Evolutionary conservation across 2,888 invertebrate species (phyloP), one percentile per base, ranked within the genome.

Genomic region (Caenorhabditis becei): DNA sequence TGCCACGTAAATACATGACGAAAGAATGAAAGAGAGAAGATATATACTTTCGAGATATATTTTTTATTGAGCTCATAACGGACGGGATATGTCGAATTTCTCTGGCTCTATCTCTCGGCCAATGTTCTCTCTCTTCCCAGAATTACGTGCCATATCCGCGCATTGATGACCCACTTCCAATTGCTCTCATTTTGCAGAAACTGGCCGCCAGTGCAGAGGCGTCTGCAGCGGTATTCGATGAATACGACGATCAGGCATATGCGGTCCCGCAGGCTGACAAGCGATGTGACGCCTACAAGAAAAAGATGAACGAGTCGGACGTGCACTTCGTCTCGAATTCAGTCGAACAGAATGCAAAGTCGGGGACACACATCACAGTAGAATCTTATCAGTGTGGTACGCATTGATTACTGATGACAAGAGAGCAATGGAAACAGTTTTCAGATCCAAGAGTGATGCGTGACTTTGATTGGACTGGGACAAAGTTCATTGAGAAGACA

Each of bases 401-500:
- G 16, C 10, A 66, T 74, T 1, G 35, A 41, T 37, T 5, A 35
- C n/a, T n/a, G 37, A 7, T 44, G 49, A 35, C 10, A 35, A 35
- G 35, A n/a, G 35, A 35, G 35, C n/a, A 53, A 53, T 53, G 11
- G n/a, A 53, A 5, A 35, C 10, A 35, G 10, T 5, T 41, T 41
- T 26, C 61, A 88, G 88, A 88, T 70, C 77, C 86, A 10, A 49
- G 61, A 18, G 89, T 91, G 8, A 65, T 88, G 56, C 82, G 88
- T 37, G 91, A 91, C 71, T 87, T 88, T 62, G 82, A 82, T 32
- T 90, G 89, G 89, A 90, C 89, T 8, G 83, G 83, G 5, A 61
- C 67, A 14, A 56, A 71, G 0, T 49, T 62, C 2, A 63, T 91
- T 3, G 88, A 88, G 49, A 51, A 85, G 41, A 63, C 77, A 32